phyloP scores from a whole-genome alignment of 2,113 vertebrate genomes.

The Uropsilus gracilis region DNA sequence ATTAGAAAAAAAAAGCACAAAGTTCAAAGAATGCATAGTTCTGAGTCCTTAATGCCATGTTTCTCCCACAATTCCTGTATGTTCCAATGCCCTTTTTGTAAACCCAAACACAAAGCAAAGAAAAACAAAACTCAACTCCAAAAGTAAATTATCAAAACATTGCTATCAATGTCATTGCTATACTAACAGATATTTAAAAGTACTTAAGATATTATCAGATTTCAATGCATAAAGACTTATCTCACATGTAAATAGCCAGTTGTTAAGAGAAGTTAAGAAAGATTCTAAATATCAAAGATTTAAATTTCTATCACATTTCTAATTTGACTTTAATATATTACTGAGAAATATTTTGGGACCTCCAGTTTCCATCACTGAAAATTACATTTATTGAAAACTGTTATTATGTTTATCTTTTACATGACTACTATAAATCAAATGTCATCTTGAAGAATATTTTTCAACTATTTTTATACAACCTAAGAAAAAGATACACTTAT shows the following conservation, averaged over 20 bases:
- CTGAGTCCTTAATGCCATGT: neutral
- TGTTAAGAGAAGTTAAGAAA: neutral
- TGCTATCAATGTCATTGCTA: neutral
- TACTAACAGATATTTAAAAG: neutral
- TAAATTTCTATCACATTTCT: neutral
- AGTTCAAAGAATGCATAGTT: neutral
- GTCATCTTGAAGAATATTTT: neutral
- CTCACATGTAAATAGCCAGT: neutral
- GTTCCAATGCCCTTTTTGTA: no score
- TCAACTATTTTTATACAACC: neutral
- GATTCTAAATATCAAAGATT: neutral
- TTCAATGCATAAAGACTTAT: neutral
- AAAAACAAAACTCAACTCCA: neutral
- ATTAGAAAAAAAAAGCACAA: neutral
- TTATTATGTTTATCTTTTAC: neutral
- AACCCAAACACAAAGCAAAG: neutral
- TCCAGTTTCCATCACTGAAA: neutral
- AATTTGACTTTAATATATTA: neutral
- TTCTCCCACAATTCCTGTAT: neutral
- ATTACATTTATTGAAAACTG: neutral
- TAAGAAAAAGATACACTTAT: neutral
- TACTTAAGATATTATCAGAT: neutral
- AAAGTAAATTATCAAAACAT: neutral
- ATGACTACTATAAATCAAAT: neutral
- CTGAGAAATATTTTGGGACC: neutral